Evolutionary conservation across 2,888 invertebrate genomes (phyloP).

Genomic region (Horisme vitalbata): DNA sequence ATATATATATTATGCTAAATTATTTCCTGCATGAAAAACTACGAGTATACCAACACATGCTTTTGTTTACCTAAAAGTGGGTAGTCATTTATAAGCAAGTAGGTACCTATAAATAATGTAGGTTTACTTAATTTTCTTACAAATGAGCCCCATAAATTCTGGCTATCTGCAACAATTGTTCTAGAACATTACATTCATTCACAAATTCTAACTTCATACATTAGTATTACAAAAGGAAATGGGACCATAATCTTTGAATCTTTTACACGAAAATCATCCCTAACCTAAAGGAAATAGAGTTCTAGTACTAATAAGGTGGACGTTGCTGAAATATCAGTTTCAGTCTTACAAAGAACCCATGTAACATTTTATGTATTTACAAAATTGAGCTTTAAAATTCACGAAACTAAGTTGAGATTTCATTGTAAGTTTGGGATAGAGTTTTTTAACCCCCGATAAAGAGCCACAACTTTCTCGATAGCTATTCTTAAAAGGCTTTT

Average conservation of each 20-base stretch:
- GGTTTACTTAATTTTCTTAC: neutral
- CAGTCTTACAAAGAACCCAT: neutral
- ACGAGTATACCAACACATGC: too few species aligned
- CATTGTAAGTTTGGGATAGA: too few species aligned
- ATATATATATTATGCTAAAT: too few species aligned
- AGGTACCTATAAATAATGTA: neutral
- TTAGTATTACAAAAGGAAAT: slow-evolving; percentile 19
- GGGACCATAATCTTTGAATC: neutral
- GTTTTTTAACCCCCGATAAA: neutral
- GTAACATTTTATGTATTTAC: neutral
- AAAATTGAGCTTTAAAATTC: neutral
- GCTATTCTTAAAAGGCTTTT: neutral
- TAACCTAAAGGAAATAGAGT: slow-evolving; percentile 1
- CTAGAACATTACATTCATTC: slow-evolving; percentile 2
- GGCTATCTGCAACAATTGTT: slow-evolving; percentile 3
- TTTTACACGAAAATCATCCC: slow-evolving; percentile 5
- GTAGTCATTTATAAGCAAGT: too few species aligned
- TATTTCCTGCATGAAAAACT: too few species aligned
- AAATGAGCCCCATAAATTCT: neutral
- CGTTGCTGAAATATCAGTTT: neutral
- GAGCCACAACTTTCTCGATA: neutral
- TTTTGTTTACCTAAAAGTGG: too few species aligned
- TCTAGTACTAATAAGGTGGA: neutral
- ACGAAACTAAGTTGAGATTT: too few species aligned
- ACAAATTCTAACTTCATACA: slow-evolving; percentile 20